Evolutionary conservation across 2,888 invertebrate genomes (phyloP).

Genomic region (Apotomis betuletana): DNA sequence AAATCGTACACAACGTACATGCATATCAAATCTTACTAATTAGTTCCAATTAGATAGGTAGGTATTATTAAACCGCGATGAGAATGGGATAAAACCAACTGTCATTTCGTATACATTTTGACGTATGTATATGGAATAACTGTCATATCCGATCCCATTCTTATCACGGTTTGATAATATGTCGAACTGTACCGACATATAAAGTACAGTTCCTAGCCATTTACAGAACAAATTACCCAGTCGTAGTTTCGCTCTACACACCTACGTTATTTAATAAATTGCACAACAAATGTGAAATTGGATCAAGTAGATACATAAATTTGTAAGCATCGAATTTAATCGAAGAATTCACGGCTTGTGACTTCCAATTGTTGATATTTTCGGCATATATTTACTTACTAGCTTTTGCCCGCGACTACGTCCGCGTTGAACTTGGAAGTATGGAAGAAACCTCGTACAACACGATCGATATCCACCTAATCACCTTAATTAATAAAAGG

Average conservation of each 20-base stretch:
- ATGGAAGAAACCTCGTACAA: no score
- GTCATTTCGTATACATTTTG: no score
- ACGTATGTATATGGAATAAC: no score
- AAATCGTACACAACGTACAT: background rate
- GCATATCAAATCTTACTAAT: background rate
- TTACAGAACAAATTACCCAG: conserved; percentile 15
- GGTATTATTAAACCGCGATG: background rate
- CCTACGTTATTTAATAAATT: conserved; percentile 17
- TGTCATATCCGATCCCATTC: no score
- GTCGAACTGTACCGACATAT: background rate
- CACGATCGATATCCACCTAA: no score
- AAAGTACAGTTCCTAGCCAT: conserved; percentile 14
- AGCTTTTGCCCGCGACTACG: no score
- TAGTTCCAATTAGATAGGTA: background rate
- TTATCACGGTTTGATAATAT: no score
- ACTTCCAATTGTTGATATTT: conserved; percentile 30
- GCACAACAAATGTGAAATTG: conserved; percentile 18
- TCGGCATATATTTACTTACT: no score
- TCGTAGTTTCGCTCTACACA: background rate
- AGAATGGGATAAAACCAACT: no score
- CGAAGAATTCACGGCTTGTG: conserved; percentile 12
- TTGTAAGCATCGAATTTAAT: conserved; percentile 18
- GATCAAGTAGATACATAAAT: conserved; percentile 15
- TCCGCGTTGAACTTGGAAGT: no score
- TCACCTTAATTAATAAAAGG: no score